Conservation (phyloP, 2,888 invertebrate genomes). For the Elgonia sp. region DNA sequence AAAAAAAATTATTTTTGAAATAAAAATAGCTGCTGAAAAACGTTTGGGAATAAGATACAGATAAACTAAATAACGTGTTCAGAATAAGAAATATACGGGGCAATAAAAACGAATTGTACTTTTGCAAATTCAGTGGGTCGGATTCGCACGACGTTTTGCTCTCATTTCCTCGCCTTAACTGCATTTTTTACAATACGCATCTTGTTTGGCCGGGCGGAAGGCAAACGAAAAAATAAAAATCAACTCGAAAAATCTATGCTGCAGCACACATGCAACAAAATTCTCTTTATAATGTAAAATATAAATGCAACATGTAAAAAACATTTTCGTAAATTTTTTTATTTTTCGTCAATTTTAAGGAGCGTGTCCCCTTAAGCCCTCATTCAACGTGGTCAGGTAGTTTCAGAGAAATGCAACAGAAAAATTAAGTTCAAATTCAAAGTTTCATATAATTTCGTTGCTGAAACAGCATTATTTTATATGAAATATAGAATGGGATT, state of each 20-base stretch:
- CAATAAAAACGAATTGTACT: slow-evolving; percentile 19
- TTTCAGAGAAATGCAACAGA: too few relatives aligned
- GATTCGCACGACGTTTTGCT: neutral
- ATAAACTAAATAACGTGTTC: neutral
- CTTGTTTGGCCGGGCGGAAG: neutral
- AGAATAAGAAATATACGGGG: slow-evolving; percentile 3
- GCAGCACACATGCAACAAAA: neutral
- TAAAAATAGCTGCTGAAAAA: neutral
- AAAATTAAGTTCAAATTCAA: too few relatives aligned
- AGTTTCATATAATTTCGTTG: too few relatives aligned
- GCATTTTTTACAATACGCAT: slow-evolving; percentile 10
- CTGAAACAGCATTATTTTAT: too few relatives aligned
- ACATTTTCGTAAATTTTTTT: too few relatives aligned
- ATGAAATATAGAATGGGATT: too few relatives aligned
- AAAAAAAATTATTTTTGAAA: neutral
- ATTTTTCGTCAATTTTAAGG: too few relatives aligned
- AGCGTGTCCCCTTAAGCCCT: too few relatives aligned
- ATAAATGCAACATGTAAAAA: neutral
- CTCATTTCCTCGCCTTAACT: slow-evolving; percentile 7
- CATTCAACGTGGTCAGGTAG: too few relatives aligned
- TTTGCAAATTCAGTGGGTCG: slow-evolving; percentile 6
- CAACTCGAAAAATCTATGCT: neutral
- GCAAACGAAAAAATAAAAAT: neutral
- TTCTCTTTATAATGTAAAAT: neutral
- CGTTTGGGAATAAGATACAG: neutral